phyloP scores from a whole-genome alignment of 2,888 invertebrate genomes.

The Micropterix aruncella region DNA sequence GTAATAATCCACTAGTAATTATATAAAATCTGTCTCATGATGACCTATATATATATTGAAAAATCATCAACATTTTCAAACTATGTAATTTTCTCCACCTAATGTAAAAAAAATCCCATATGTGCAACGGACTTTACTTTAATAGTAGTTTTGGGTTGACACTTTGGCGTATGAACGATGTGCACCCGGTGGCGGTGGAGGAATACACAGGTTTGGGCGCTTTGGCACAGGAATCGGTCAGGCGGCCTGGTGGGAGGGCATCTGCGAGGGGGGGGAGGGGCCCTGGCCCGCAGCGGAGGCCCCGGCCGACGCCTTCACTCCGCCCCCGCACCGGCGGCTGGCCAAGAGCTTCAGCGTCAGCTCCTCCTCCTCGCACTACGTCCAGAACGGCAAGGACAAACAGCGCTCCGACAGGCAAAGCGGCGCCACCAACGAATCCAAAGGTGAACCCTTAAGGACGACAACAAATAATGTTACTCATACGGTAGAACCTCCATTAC shows the following conservation, averaged over 20 bases:
- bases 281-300: conserved; percentile 18
- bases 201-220: neutral
- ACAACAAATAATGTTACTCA: too few species aligned
- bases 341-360: conserved; percentile 89
- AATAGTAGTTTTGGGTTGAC: neutral
- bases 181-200: neutral
- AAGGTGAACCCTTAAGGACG: too few species aligned
- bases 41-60: too few species aligned
- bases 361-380: conserved; percentile 30
- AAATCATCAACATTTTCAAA: too few species aligned
- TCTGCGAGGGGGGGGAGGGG: conserved; percentile 19
- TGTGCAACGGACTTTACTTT: neutral
- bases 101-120: too few species aligned
- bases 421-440: conserved; percentile 17
- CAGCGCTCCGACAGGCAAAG: conserved; percentile 20
- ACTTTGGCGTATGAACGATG: neutral
- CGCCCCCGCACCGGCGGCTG: conserved; percentile 75
- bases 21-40: too few species aligned
- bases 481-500: too few species aligned
- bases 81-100: too few species aligned
- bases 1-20: too few species aligned
- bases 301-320: conserved; percentile 57
- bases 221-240: conserved; percentile 18
- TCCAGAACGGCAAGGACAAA: neutral
- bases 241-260: conserved; percentile 26